phyloP scores from a whole-genome alignment of 2,888 invertebrate species.

The Drosophila antonietae region DNA sequence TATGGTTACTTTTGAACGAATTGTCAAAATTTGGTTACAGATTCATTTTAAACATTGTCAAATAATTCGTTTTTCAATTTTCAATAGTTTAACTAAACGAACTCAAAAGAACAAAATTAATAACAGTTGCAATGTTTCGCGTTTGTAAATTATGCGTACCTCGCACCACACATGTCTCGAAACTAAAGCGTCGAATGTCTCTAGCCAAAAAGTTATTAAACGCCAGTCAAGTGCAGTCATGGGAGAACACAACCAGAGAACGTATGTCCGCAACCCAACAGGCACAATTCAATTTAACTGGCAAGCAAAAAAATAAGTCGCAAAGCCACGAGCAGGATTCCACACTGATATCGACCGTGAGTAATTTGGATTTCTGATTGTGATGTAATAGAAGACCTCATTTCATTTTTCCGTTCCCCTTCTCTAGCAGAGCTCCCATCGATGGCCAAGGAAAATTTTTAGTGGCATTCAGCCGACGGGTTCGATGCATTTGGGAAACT shows the following conservation, averaged over 20 bases:
- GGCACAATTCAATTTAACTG: background rate
- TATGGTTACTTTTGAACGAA: slow-evolving; percentile 34
- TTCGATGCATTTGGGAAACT: slow-evolving; percentile 97
- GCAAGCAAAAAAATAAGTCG: slow-evolving; percentile 21
- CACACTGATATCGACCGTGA: slow-evolving; percentile 8
- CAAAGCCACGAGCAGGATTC: slow-evolving; percentile 9
- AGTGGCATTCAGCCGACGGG: slow-evolving; percentile 99
- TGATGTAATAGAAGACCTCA: slow-evolving; percentile 43
- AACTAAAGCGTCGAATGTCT: slow-evolving; percentile 28
- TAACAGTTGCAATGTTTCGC: slow-evolving; percentile 48
- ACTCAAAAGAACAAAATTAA: slow-evolving; percentile 26
- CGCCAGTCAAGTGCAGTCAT: background rate
- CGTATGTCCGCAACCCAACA: slow-evolving; percentile 2
- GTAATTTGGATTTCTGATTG: background rate
- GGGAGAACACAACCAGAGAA: slow-evolving; percentile 1
- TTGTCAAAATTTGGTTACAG: slow-evolving; percentile 39
- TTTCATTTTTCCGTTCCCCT: background rate
- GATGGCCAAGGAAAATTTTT: slow-evolving; percentile 89
- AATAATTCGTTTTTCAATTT: slow-evolving; percentile 1
- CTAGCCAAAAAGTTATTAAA: slow-evolving; percentile 27
- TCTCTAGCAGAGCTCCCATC: slow-evolving; percentile 27
- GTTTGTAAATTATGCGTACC: slow-evolving; percentile 24
- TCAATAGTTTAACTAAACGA: background rate
- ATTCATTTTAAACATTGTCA: slow-evolving; percentile 17
- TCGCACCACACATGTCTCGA: background rate